Percentiles rank a stretch among this genome's conserved stretches.
Evolutionary conservation across 2,113 vertebrate species (phyloP).

Genomic region (Corapipo altera): DNA sequence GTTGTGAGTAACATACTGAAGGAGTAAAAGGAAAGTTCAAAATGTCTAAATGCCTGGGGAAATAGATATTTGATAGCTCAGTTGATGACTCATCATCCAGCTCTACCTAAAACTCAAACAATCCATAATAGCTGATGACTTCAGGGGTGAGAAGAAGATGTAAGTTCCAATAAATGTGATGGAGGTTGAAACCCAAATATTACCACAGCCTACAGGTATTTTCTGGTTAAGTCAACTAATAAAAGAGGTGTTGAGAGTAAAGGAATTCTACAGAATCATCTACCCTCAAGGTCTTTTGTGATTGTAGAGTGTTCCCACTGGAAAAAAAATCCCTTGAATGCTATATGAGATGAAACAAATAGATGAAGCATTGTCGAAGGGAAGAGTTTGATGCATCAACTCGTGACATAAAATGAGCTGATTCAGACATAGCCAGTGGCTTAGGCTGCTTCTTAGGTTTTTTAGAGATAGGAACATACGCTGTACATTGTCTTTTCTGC

Average conservation of each 20-base stretch:
- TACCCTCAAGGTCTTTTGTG: not conserved
- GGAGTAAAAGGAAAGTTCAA: not conserved
- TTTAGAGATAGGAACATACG: not conserved
- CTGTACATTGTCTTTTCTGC: not conserved
- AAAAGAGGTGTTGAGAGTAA: not conserved
- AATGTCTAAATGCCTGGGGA: not conserved
- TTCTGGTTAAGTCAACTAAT: not conserved
- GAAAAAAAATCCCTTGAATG: not conserved
- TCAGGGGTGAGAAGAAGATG: not conserved
- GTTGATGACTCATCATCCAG: not conserved
- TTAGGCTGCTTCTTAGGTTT: not conserved
- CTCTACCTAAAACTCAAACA: not conserved
- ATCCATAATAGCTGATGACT: not conserved
- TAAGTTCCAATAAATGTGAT: not conserved
- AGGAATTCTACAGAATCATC: not conserved
- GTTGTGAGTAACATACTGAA: not conserved
- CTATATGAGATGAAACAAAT: not conserved
- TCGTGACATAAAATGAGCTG: not conserved
- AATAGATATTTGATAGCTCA: not conserved
- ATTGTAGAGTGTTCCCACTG: not conserved
- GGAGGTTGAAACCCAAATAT: not conserved
- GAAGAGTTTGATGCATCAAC: not conserved
- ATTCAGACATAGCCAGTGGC: not conserved
- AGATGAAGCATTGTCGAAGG: not conserved
- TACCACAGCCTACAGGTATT: not conserved